Conservation (phyloP, 2,888 invertebrate genomes). For the Corbicula japonica region DNA sequence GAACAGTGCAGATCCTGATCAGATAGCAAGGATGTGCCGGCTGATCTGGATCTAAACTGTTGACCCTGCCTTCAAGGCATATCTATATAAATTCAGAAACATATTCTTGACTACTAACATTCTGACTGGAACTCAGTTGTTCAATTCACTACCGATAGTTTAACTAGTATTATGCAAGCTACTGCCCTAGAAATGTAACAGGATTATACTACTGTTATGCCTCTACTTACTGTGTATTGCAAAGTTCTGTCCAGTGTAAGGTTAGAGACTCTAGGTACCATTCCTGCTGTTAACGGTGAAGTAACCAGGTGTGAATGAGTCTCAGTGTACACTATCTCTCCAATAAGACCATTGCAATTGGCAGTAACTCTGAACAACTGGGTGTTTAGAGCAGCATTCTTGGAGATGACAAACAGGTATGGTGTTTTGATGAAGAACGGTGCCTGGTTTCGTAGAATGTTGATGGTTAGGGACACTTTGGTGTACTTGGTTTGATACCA, state of each 20-base stretch:
- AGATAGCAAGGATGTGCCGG: too few species aligned
- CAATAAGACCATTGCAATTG: conserved; percentile 75
- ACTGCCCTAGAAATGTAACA: too few species aligned
- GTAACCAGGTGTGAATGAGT: conserved; percentile 71
- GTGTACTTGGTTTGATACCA: conserved; percentile 62
- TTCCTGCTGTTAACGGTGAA: conserved; percentile 67
- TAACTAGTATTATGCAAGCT: too few species aligned
- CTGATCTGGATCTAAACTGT: too few species aligned
- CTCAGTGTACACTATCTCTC: conserved; percentile 72
- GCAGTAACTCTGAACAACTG: conserved; percentile 73
- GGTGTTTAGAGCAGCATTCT: conserved; percentile 60
- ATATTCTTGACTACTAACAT: too few species aligned
- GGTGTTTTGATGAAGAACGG: conserved; percentile 77
- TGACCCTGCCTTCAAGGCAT: too few species aligned
- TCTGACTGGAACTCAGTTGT: too few species aligned
- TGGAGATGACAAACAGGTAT: conserved; percentile 69
- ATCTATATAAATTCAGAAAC: too few species aligned
- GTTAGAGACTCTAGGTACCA: conserved; percentile 58
- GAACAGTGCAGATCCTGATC: too few species aligned
- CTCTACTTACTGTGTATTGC: conserved; percentile 64
- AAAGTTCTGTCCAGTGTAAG: conserved; percentile 66
- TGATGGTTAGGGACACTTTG: conserved; percentile 75
- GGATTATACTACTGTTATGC: too few species aligned
- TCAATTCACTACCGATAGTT: too few species aligned
- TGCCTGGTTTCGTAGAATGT: conserved; percentile 75